Conservation (phyloP, 2,888 invertebrate species). For the Hirtodrosophila alboralis region DNA sequence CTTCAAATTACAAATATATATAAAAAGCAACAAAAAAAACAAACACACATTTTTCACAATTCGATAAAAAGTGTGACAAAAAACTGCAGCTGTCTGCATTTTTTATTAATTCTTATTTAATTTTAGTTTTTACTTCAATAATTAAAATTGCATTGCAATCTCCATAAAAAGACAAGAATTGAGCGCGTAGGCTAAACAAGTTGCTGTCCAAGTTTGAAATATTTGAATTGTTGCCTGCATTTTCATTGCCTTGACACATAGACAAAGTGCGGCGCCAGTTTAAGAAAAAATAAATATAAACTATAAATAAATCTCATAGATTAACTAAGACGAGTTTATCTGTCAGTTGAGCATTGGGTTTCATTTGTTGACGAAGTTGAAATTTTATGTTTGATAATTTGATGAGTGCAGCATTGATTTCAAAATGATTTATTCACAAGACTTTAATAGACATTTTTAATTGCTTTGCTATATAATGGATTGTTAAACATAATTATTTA, state of each 20-base stretch:
- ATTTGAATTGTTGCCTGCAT: constrained; percentile 38
- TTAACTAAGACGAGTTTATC: constrained; percentile 21
- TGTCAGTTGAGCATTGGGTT: constrained; percentile 3
- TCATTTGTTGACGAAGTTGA: constrained; percentile 7
- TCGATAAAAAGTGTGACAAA: constrained; percentile 33
- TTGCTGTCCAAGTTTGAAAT: constrained; percentile 31
- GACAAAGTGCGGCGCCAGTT: constrained; percentile 60
- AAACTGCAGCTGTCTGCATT: constrained; percentile 45
- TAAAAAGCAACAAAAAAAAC: too few relatives aligned
- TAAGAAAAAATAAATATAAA: constrained; percentile 1
- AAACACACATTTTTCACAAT: constrained; percentile 47
- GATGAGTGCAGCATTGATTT: constrained; percentile 15
- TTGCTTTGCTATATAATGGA: constrained; percentile 1
- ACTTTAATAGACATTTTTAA: constrained; percentile 2
- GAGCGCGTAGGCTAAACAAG: constrained; percentile 64
- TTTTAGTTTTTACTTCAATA: constrained; percentile 31
- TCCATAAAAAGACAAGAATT: constrained; percentile 43
- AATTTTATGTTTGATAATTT: constrained; percentile 8
- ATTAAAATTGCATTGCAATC: constrained; percentile 50
- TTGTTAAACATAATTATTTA: not conserved
- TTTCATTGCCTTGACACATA: constrained; percentile 66
- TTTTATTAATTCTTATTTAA: constrained; percentile 26
- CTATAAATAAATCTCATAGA: not conserved
- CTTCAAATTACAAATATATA: constrained; percentile 52
- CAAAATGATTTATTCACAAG: constrained; percentile 20